Conservation (phyloP, 2,113 vertebrate genomes). For the Montifringilla adamsi region DNA sequence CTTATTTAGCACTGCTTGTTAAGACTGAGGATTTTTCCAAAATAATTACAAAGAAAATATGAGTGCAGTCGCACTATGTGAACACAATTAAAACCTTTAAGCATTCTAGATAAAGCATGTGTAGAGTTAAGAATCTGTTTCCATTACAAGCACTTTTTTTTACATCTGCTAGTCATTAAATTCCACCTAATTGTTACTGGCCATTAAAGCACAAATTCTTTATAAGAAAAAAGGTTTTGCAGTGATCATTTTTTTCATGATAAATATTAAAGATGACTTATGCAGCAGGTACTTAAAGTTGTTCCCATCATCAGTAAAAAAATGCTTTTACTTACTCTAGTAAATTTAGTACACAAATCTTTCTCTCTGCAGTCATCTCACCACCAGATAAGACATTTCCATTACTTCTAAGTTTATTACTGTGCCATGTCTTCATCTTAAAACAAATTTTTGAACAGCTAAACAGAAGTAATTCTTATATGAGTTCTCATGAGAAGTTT, state of each 20-base stretch:
- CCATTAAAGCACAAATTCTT: not conserved
- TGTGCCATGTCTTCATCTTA: not conserved
- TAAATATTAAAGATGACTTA: not conserved
- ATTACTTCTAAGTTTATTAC: not conserved
- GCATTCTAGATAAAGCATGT: not conserved
- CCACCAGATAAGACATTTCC: not conserved
- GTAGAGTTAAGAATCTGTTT: not conserved
- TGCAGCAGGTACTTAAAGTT: not conserved
- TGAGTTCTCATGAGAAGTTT: not conserved
- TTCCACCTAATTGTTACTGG: not conserved
- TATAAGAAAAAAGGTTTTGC: not conserved
- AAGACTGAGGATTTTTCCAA: not conserved
- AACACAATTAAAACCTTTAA: conserved; percentile 9
- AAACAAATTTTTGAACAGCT: not conserved
- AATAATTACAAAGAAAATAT: not conserved
- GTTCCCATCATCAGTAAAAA: not conserved
- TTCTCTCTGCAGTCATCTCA: not conserved
- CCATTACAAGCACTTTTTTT: not conserved
- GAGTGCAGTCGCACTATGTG: not conserved
- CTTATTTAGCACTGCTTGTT: not conserved
- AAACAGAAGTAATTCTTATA: not conserved
- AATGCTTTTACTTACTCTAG: not conserved
- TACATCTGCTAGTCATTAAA: conserved; percentile 16
- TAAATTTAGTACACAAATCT: not conserved
- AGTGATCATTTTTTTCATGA: not conserved